Evolutionary conservation across 1,140 invertebrate genomes (phyloP).

Genomic region (Periplaneta americana): DNA sequence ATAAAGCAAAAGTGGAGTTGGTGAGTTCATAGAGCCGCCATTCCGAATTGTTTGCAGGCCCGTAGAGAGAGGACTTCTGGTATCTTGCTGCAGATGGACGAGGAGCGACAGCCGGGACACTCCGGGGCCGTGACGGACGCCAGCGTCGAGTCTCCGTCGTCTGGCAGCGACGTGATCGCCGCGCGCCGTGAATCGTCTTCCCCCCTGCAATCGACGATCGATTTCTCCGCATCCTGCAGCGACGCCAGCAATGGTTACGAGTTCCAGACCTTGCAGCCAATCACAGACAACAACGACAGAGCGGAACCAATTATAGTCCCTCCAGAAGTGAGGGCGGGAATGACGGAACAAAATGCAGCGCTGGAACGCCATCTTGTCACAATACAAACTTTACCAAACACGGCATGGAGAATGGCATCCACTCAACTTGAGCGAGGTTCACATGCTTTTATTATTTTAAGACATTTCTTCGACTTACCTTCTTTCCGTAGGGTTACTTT

Average conservation of each 20-base stretch:
- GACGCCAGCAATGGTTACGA: neutral
- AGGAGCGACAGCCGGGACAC: neutral
- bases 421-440: neutral
- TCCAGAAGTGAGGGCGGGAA: neutral
- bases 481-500: no score
- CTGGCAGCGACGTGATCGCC: neutral
- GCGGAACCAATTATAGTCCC: neutral
- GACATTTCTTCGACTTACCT: no score
- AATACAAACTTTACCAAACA: constrained; percentile 1
- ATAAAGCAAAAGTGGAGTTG: no score
- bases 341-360: neutral
- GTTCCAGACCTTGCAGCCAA: neutral
- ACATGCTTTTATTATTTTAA: no score
- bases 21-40: no score
- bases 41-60: no score
- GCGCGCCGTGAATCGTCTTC: neutral
- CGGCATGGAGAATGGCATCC: neutral
- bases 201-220: neutral
- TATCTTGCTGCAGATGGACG: neutral
- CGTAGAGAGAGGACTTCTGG: no score
- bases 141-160: neutral
- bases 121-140: neutral
- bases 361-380: neutral
- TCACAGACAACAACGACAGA: neutral
- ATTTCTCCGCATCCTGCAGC: neutral